Base-by-base conservation (phyloP, 2,797 vertebrate species). In the Pristis pectinata region DNA sequence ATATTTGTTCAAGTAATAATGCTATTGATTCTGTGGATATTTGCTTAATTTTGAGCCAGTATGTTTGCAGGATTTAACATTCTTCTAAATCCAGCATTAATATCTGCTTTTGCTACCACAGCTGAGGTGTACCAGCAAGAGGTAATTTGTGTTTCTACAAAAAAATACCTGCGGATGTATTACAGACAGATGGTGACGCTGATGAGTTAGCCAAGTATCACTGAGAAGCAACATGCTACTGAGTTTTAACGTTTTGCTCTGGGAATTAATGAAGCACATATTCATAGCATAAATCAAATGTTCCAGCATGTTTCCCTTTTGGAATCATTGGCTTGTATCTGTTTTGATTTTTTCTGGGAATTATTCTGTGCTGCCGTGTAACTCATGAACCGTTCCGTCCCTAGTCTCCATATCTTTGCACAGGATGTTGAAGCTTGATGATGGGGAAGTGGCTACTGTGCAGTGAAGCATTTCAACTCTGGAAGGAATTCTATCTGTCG, bases 131-230 rank as follows among this genome's bases (percentile, higher is more conserved):
- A 44, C 44, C 24, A 74, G 67, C 30, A 24, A 27, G 44, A 93
- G 10, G 27, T 44, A 53, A 93, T 76, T 72, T 94, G 41, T 3
- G 27, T n/a, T 94, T 7, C 24, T 94, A 3, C 64, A 10, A 2
- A 94, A 94, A 49, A 70, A 34, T 94, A 94, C 92, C 92, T 94
- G 92, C 44, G 27, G 44, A 76, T 76, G 70, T 93, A 56, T 74
- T 30, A n/a, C 56, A 56, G 67, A 94, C 92, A 94, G 92, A 94
- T 94, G 92, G 92, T 53, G 30, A 27, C 76, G 67, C 92, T 49
- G 70, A 94, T 94, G 92, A 94, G 70, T 76, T 94, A 76, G 92
- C 92, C 92, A 94, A 94, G 92, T 94, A 94, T 94, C 92, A 76
- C 92, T 94, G 72, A 76, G 92, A 76, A 94, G 92, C 3, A 72